A percentile compares a stretch with the other conserved stretches of the same genome.
phyloP scores from a whole-genome alignment of 2,797 vertebrate species.

The Tapirus indicus region DNA sequence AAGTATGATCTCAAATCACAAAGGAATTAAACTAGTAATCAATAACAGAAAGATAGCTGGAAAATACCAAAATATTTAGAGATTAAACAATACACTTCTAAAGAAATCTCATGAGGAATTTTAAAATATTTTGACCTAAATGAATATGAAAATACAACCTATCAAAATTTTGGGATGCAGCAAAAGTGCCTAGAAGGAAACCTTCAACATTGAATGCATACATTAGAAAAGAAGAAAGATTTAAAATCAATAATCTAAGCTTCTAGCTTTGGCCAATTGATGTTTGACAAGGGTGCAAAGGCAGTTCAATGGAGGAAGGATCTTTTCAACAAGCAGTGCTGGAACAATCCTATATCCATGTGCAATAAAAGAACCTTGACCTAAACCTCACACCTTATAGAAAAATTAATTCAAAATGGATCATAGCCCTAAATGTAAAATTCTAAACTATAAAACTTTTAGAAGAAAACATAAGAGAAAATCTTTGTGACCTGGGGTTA shows the following conservation, averaged over 20 bases:
- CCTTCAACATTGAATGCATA: background rate
- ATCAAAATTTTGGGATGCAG: background rate
- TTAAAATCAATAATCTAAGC: background rate
- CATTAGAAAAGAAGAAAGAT: background rate
- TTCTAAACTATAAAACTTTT: conserved; percentile 23
- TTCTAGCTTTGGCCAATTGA: background rate
- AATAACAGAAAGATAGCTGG: background rate
- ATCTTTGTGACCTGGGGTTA: background rate
- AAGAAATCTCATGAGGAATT: background rate
- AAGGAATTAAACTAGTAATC: background rate
- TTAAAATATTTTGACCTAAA: background rate
- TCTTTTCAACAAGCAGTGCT: conserved; percentile 9
- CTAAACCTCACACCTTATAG: background rate
- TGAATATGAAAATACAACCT: background rate
- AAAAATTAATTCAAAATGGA: background rate
- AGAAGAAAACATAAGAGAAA: background rate
- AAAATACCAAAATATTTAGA: background rate
- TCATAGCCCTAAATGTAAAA: background rate
- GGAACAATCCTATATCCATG: background rate
- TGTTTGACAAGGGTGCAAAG: background rate
- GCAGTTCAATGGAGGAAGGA: background rate
- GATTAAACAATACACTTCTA: background rate
- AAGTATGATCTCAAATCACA: background rate
- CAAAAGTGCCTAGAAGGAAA: background rate
- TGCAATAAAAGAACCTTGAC: background rate